phyloP scores from a whole-genome alignment of 2,797 vertebrate species.

The Hypotaenidia philippensis region DNA sequence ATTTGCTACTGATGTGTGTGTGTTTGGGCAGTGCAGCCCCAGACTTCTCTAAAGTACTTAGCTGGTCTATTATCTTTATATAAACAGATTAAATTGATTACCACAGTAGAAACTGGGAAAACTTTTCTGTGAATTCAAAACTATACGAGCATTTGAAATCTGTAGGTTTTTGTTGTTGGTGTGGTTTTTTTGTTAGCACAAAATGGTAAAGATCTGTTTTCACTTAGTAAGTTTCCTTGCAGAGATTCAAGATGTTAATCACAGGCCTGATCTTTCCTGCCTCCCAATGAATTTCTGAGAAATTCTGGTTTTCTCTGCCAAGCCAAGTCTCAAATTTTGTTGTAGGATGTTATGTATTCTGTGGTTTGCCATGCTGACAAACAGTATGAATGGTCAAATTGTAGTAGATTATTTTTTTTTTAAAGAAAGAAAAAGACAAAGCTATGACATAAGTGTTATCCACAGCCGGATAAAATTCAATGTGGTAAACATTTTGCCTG shows the following conservation, averaged over 20 bases:
- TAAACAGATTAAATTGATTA: background rate
- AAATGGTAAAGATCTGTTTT: background rate
- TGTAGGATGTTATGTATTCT: background rate
- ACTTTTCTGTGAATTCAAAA: background rate
- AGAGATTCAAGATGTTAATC: background rate
- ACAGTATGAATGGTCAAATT: background rate
- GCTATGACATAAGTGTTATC: background rate
- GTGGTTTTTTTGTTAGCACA: background rate
- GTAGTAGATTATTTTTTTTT: background rate
- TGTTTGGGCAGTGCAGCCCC: background rate
- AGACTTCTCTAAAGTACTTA: background rate
- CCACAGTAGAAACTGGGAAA: background rate
- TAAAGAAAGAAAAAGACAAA: background rate
- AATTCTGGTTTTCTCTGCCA: background rate
- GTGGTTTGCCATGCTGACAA: background rate
- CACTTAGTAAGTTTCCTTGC: background rate
- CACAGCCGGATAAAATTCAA: background rate
- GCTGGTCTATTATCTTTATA: background rate
- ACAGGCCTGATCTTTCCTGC: background rate
- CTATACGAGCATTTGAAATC: background rate
- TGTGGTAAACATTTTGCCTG: background rate
- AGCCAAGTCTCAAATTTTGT: background rate
- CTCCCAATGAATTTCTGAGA: background rate
- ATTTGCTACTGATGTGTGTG: background rate
- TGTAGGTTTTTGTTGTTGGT: background rate